Percentiles rank a stretch among this genome's conserved stretches.
phyloP scores from a whole-genome alignment of 2,113 vertebrate genomes.

The Peromyscus californicus region DNA sequence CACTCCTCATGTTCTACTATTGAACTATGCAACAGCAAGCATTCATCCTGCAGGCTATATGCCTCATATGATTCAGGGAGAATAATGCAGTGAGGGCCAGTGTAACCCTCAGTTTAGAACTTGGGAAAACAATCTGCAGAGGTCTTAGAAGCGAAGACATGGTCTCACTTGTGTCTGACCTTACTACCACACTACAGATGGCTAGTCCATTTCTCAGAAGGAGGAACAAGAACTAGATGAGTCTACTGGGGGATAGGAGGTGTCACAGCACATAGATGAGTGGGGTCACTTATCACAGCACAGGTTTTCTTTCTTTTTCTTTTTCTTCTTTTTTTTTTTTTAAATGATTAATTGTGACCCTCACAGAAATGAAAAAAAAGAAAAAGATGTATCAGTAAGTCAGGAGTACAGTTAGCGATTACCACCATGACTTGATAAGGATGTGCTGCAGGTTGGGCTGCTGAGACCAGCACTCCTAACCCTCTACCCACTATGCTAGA shows the following conservation, averaged over 20 bases:
- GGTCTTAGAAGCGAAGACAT: not conserved
- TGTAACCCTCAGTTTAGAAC: not conserved
- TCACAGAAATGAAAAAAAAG: not conserved
- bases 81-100: too few relatives aligned
- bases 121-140: not conserved
- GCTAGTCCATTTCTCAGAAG: not conserved
- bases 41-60: not conserved
- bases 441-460: not conserved
- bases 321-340: not conserved
- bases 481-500: too few relatives aligned
- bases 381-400: not conserved
- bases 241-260: accelerated
- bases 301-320: not conserved
- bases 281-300: not conserved
- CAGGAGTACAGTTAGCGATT: not conserved
- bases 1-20: not conserved
- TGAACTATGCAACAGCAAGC: not conserved
- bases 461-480: not conserved
- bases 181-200: not conserved
- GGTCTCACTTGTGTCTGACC: not conserved
- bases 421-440: not conserved
- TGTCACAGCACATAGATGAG: not conserved
- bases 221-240: not conserved
- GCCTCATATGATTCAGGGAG: not conserved
- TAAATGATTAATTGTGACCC: not conserved